phyloP scores from a whole-genome alignment of 2,888 invertebrate species.

The Eretmocerus hayati region DNA sequence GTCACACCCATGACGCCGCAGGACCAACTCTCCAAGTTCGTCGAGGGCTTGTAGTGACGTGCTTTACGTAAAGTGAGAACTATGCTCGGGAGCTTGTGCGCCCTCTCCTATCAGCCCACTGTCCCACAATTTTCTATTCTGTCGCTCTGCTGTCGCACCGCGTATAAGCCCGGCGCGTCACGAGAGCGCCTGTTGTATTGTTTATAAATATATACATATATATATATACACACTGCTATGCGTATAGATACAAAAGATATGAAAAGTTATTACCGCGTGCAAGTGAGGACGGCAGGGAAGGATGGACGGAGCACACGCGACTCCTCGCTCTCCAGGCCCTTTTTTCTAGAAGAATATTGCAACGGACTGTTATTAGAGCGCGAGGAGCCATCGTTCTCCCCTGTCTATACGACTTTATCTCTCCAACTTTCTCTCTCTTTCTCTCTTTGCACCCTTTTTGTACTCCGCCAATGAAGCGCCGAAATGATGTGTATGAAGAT shows the following conservation, averaged over 20 bases:
- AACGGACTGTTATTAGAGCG: neutral
- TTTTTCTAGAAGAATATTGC: neutral
- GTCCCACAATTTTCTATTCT: no score
- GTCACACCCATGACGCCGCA: constrained; percentile 79
- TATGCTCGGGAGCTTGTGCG: no score
- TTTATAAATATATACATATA: constrained; percentile 15
- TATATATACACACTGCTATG: constrained; percentile 1
- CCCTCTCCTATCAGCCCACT: no score
- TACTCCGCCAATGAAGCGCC: constrained; percentile 16
- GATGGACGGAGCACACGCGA: neutral
- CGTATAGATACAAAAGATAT: neutral
- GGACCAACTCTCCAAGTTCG: constrained; percentile 92
- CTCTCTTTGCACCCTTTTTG: constrained; percentile 14
- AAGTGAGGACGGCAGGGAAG: neutral
- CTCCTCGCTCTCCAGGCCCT: neutral
- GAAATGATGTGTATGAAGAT: constrained; percentile 13
- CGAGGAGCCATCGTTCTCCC: neutral
- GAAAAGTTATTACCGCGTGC: neutral
- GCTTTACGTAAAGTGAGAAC: no score
- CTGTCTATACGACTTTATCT: neutral
- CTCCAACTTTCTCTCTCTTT: neutral
- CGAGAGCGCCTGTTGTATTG: constrained; percentile 13
- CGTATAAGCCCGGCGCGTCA: neutral
- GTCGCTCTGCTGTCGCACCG: no score
- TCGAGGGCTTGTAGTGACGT: constrained; percentile 84